phyloP scores from a whole-genome alignment of 2,113 vertebrate species.

The Tringa solitaria region DNA sequence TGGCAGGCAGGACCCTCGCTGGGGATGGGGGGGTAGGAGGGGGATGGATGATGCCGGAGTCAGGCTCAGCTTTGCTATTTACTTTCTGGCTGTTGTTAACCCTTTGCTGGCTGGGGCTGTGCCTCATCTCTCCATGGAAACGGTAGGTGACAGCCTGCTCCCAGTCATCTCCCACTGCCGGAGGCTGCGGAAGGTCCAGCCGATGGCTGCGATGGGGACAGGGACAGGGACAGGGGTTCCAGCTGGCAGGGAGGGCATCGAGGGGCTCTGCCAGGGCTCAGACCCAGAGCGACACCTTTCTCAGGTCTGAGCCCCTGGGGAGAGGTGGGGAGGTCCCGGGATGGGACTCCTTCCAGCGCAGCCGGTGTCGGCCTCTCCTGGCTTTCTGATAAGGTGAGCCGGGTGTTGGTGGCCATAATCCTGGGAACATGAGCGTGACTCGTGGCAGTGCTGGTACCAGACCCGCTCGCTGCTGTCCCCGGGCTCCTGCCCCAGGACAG shows the following conservation, averaged over 20 bases:
- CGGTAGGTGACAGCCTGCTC: background rate
- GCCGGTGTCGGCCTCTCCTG: background rate
- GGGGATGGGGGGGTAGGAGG: background rate
- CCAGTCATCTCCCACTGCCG: rapidly evolving
- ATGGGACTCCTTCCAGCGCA: background rate
- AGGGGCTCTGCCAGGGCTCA: rapidly evolving
- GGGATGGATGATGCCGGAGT: background rate
- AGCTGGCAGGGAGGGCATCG: background rate
- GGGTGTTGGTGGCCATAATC: background rate
- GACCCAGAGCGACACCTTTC: background rate
- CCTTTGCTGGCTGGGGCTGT: background rate
- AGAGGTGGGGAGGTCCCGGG: background rate
- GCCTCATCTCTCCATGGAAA: background rate
- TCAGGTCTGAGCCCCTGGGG: rapidly evolving
- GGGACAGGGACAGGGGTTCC: too few relatives aligned
- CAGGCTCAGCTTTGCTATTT: background rate
- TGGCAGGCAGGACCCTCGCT: background rate
- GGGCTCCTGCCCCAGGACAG: background rate
- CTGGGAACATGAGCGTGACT: background rate
- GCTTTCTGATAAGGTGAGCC: background rate
- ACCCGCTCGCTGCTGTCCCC: background rate
- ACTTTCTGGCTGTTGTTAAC: background rate
- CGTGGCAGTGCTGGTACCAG: background rate
- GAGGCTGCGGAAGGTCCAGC: rapidly evolving
- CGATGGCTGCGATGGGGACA: rapidly evolving